Percentiles rank a stretch among this genome's conserved stretches.
Evolutionary conservation across 2,113 vertebrate genomes (phyloP).

Genomic region (Trematomus loennbergii): DNA sequence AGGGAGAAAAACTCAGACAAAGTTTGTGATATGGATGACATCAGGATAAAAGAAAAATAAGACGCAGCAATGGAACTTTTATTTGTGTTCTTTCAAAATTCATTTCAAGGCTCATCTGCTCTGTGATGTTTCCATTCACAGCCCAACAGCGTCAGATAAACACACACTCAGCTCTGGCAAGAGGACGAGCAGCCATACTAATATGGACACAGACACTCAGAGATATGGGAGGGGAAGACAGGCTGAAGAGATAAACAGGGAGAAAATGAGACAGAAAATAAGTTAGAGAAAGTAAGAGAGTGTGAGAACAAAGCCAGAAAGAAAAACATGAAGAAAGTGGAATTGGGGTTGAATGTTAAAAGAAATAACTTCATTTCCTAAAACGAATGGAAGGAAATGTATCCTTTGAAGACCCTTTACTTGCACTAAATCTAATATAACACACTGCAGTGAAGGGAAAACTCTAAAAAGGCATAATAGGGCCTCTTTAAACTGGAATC

Average conservation of each 20-base stretch:
- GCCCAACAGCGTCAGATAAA: constrained; percentile 63
- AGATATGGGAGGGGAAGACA: not conserved
- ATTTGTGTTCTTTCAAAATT: constrained; percentile 66
- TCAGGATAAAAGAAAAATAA: constrained; percentile 25
- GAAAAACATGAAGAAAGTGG: not conserved
- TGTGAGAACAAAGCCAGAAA: not conserved
- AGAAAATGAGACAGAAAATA: too few relatives aligned
- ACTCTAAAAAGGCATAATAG: too few relatives aligned
- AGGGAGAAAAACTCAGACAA: not conserved
- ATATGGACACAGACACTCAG: constrained; percentile 14
- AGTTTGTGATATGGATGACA: constrained; percentile 12
- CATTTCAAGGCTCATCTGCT: constrained; percentile 82
- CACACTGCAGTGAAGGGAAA: too few relatives aligned
- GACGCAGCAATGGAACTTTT: constrained; percentile 14
- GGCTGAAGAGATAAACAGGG: not conserved
- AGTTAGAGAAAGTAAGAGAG: not conserved
- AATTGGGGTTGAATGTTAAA: not conserved
- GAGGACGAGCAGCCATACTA: constrained; percentile 39
- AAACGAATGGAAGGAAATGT: too few relatives aligned
- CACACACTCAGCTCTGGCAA: constrained; percentile 45
- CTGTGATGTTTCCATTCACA: constrained; percentile 58
- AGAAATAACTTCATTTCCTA: too few relatives aligned
- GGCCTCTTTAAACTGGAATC: too few relatives aligned
- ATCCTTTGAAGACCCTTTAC: too few relatives aligned
- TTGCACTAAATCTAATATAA: too few relatives aligned